Evolutionary conservation across 2,113 vertebrate species (phyloP).

Genomic region (Clarias macrocephalus): DNA sequence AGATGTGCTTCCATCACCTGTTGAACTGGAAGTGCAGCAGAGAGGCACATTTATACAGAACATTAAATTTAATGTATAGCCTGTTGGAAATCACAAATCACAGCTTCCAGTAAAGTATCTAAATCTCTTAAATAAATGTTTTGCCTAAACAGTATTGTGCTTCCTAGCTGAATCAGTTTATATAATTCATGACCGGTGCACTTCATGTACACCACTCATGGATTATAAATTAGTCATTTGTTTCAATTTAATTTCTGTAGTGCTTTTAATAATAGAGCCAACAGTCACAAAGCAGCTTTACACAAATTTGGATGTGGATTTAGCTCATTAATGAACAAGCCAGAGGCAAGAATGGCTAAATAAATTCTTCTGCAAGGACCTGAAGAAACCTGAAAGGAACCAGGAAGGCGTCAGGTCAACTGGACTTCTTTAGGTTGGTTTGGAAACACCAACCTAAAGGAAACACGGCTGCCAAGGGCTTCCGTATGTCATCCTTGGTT

Average conservation of each 20-base stretch:
- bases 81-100: neutral
- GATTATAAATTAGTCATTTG: neutral
- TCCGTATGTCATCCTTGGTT: no score
- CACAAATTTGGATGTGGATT: neutral
- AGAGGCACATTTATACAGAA: neutral
- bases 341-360: neutral
- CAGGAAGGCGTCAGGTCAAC: neutral
- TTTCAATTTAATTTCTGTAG: neutral
- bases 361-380: neutral
- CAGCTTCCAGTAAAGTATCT: neutral
- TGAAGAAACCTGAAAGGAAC: neutral
- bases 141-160: neutral
- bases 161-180: neutral
- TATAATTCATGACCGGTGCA: neutral
- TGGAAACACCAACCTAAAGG: no score
- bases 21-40: slow-evolving; percentile 79
- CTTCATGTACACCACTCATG: neutral
- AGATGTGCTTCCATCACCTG: slow-evolving; percentile 96
- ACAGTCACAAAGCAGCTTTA: neutral
- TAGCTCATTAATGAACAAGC: neutral
- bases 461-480: no score
- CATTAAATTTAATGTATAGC: neutral
- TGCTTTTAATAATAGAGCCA: neutral
- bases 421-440: no score
- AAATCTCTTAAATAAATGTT: neutral